phyloP scores from a whole-genome alignment of 2,888 invertebrate species.

The Altica lythri region DNA sequence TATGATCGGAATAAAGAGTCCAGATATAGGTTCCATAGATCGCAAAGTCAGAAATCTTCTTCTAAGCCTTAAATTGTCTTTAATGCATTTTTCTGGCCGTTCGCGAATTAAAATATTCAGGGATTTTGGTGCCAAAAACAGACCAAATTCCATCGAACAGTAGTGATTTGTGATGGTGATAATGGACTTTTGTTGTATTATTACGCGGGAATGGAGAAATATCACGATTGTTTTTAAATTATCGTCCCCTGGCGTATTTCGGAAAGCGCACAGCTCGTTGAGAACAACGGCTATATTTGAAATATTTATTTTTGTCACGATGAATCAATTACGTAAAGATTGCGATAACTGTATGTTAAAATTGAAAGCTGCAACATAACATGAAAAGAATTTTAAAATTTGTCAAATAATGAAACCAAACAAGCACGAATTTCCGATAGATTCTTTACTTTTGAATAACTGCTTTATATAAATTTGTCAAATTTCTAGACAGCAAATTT shows the following conservation, averaged over 20 bases:
- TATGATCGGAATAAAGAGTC: conserved; percentile 33
- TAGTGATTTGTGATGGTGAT: conserved; percentile 44
- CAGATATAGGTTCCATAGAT: conserved; percentile 39
- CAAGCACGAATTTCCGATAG: too few species aligned
- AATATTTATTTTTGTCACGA: conserved; percentile 14
- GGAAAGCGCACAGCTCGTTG: conserved; percentile 6
- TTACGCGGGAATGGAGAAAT: conserved; percentile 27
- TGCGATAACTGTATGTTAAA: neutral
- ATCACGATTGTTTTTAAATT: conserved; percentile 32
- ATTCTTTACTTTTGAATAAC: too few species aligned
- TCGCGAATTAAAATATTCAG: conserved; percentile 48
- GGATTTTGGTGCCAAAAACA: conserved; percentile 36
- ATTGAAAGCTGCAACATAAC: neutral
- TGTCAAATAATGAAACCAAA: too few species aligned
- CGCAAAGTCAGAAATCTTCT: conserved; percentile 39
- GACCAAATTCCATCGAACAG: conserved; percentile 31
- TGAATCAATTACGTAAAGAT: conserved; percentile 15
- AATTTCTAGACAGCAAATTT: too few species aligned
- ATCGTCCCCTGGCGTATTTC: conserved; percentile 20
- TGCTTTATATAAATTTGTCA: too few species aligned
- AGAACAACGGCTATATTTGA: conserved; percentile 5
- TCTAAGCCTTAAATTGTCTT: conserved; percentile 45
- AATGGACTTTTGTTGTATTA: conserved; percentile 46
- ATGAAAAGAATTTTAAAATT: neutral
- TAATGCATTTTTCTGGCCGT: conserved; percentile 49